Base-by-base conservation (phyloP, 2,888 invertebrate genomes). In the Helleia helle region DNA sequence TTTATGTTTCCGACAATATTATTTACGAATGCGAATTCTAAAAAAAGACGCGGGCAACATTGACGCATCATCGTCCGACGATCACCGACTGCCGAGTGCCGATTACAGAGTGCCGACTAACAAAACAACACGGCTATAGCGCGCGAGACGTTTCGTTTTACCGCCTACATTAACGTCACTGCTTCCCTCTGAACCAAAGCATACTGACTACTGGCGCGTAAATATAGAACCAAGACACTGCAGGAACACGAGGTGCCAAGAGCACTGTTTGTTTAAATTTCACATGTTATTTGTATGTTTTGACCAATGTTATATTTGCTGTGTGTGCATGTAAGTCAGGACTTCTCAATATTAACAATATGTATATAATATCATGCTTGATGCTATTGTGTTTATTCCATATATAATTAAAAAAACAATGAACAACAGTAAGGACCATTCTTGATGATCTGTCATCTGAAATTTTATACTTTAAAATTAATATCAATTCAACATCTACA, bases 161-260 rank as follows among this genome's bases (percentile, higher is more conserved):
- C 44, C 43, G 49, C 53, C 54, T 59, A 57, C 62, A 49, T 43
- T 61, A 58, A 70, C 76, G 74, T 76, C 79, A 72, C 67, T 65
- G 62, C 68, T 80, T 73, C 75, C 71, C 71, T 71, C 69, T 65
- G 65, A 70, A 59, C 66, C 53, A 68, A 68, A 15, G 70, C 72
- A 66, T 66, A 75, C 71, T 62, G 64, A 63, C 65, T 66, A 75
- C 71, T 62, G 64, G 63, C 65, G 75, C 62, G 72, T 81, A 81
- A 79, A 80, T 81, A 77, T 83, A 83, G 81, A 80, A 70, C 70
- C 70, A 59, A 65, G 59, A 59, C 68, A 63, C 66, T 65, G 70
- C 73, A 80, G 71, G 74, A 76, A 74, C 75, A 73, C 67, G 69
- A 68, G 62, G 67, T 68, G 61, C 54, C 65, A 59, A 65, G 57